Evolutionary conservation across 1,140 invertebrate genomes (phyloP).

Genomic region (Trichonephila clavipes): DNA sequence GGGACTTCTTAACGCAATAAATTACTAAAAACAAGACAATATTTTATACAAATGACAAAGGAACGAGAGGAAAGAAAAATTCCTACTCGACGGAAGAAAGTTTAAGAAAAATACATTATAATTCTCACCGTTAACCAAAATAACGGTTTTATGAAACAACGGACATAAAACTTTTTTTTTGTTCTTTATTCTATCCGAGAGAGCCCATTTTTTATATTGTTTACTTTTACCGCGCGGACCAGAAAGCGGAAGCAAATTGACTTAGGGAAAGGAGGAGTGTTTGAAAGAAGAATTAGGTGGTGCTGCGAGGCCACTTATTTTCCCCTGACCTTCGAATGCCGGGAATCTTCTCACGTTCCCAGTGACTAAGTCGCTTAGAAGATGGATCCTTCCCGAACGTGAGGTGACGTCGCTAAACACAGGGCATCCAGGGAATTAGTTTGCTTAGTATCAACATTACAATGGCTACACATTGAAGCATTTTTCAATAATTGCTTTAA

Average conservation of each 20-base stretch:
- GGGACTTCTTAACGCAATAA: neutral
- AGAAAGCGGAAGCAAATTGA: neutral
- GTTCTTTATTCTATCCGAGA: neutral
- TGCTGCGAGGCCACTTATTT: neutral
- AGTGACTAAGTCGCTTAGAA: constrained; percentile 10
- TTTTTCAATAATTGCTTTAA: neutral
- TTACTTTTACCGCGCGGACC: neutral
- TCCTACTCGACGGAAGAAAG: neutral
- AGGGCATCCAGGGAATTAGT: neutral
- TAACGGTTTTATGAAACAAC: neutral
- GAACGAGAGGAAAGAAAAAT: neutral
- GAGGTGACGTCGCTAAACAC: neutral
- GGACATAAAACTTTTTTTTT: neutral
- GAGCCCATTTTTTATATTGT: neutral
- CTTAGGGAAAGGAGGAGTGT: constrained; percentile 27
- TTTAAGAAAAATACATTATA: neutral
- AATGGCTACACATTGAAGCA: neutral
- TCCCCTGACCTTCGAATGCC: neutral
- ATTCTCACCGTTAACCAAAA: neutral
- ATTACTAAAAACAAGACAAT: neutral
- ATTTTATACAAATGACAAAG: neutral
- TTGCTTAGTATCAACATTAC: neutral
- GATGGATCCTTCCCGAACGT: neutral
- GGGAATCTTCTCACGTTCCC: constrained; percentile 11
- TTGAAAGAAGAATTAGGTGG: neutral